Conservation (phyloP, 2,113 vertebrate genomes). For the Colistium nudipinnis region DNA sequence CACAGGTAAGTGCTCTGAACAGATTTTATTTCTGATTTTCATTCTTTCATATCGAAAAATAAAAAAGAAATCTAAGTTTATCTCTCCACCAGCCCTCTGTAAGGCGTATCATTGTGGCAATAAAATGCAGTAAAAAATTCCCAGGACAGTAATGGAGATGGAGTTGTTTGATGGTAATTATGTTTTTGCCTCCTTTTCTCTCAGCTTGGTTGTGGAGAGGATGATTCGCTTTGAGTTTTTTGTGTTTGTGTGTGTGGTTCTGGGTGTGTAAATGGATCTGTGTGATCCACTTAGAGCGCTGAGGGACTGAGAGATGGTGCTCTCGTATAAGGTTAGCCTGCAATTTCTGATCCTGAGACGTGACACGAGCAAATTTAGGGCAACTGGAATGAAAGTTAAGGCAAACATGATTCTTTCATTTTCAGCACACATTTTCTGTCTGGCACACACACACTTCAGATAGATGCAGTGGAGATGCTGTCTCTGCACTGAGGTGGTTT, state of each 20-base stretch:
- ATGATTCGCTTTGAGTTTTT: slow-evolving; percentile 50
- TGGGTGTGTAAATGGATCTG: slow-evolving; percentile 52
- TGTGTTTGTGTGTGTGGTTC: slow-evolving; percentile 33
- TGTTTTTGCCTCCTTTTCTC: slow-evolving; percentile 59
- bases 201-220: slow-evolving; percentile 33
- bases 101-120: slow-evolving; percentile 54
- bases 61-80: slow-evolving; percentile 40
- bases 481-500: slow-evolving; percentile 18
- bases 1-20: not conserved
- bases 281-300: slow-evolving; percentile 74
- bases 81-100: slow-evolving; percentile 26
- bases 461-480: slow-evolving; percentile 16
- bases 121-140: slow-evolving; percentile 68
- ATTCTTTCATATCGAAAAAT: slow-evolving; percentile 22
- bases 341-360: slow-evolving; percentile 84
- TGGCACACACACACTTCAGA: not conserved
- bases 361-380: slow-evolving; percentile 85
- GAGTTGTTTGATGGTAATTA: slow-evolving; percentile 74
- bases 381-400: slow-evolving; percentile 68
- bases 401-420: slow-evolving; percentile 68
- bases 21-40: not conserved
- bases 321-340: slow-evolving; percentile 87
- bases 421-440: slow-evolving; percentile 16
- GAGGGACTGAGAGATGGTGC: slow-evolving; percentile 82
- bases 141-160: slow-evolving; percentile 61